Evolutionary conservation across 2,113 vertebrate species (phyloP).

Genomic region (Calypte anna): DNA sequence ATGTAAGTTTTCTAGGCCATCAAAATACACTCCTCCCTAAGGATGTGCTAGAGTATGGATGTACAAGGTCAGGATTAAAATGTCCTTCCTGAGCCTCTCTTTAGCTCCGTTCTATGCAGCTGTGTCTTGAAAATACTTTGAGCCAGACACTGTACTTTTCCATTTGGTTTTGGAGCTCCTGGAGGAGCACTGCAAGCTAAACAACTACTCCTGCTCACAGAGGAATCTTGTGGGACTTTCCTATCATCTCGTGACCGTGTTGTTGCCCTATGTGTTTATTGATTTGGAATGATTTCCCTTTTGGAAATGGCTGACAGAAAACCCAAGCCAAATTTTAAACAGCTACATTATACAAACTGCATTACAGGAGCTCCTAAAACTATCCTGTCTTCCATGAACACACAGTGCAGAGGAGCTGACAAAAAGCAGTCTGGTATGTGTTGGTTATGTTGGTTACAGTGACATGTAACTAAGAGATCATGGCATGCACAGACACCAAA

Average conservation of each 20-base stretch:
- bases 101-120: not conserved
- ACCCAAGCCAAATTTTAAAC: not conserved
- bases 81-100: conserved; percentile 21
- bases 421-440: not conserved
- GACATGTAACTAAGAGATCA: not conserved
- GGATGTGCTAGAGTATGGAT: not conserved
- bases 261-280: not conserved
- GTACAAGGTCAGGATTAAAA: conserved; percentile 47
- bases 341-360: not conserved
- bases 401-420: not conserved
- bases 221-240: not conserved
- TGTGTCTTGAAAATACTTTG: conserved; percentile 1
- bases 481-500: not conserved
- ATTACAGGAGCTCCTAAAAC: not conserved
- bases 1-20: conserved; percentile 57
- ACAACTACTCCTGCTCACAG: not conserved
- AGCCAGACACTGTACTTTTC: conserved; percentile 33
- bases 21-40: conserved; percentile 4
- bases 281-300: not conserved
- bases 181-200: not conserved
- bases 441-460: not conserved
- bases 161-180: conserved; percentile 5
- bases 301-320: not conserved
- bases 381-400: not conserved
- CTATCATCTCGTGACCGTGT: not conserved